Evolutionary conservation across 2,888 invertebrate species (phyloP), one percentile per base, ranked within the genome.

Genomic region (Smittia aterrima): DNA sequence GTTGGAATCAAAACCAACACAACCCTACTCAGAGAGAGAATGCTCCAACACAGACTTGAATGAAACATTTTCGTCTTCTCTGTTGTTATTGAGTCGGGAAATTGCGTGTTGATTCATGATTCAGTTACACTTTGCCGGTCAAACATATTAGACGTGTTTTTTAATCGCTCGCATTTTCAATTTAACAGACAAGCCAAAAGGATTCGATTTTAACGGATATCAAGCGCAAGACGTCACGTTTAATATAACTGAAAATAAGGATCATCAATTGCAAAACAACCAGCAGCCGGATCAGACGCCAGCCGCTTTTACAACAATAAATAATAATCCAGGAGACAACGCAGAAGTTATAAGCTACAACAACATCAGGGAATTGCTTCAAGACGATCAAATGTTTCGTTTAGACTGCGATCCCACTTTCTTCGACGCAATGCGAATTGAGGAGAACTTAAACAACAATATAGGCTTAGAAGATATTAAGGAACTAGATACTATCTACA

Each of bases 371-470:
- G 66, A 72, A 13, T 16, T 72, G 18, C n/a, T 72, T 7, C 58
- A 54, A 40, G 72, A 72, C 72, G 72, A 62, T 54, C 72, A 72
- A 72, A 72, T 72, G 72, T 62, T 72, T 72, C 72, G 62, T n/a
- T 62, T n/a, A n/a, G 62, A 62, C 27, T 54, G 54, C 22, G 72
- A 72, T n/a, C 62, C 72, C 20, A 25, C 16, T 20, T 32, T 72
- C 72, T 72, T 72, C 72, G 72, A 72, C 1, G 7, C 22, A 1
- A 22, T 24, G 18, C 9, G 13, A 6, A 38, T 27, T 18, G 54
- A 54, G 16, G 72, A 62, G 6, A 32, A 32, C 62, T 72, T 72
- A 58, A 62, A 40, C 72, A 72, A 62, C 20, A 72, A 72, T 62
- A 53, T 72, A 18, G 62, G 24, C 18, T 40, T 72, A 40, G 70